Percentiles rank a stretch among this genome's conserved stretches.
Conservation (phyloP, 2,888 invertebrate species). For the Shargacucullia verbasci region DNA sequence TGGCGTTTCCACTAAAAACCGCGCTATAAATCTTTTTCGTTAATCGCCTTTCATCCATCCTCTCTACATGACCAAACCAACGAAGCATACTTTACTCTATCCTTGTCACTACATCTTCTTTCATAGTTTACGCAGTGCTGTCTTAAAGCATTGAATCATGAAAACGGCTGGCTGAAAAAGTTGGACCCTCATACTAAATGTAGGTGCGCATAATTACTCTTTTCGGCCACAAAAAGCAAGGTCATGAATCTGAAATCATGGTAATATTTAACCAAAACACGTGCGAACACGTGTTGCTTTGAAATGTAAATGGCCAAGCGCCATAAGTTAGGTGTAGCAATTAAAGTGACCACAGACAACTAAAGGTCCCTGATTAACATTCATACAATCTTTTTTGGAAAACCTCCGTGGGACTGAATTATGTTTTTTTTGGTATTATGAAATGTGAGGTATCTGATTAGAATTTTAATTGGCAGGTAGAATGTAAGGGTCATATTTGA, state of each 20-base stretch:
- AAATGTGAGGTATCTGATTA: conserved; percentile 21
- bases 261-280: conserved; percentile 32
- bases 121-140: too few species aligned
- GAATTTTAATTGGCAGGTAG: conserved; percentile 23
- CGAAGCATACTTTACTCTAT: too few species aligned
- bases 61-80: too few species aligned
- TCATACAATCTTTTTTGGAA: conserved; percentile 32
- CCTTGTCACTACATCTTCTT: too few species aligned
- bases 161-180: too few species aligned
- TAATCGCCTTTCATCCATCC: too few species aligned
- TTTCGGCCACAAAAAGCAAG: conserved; percentile 14
- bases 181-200: too few species aligned
- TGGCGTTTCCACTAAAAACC: too few species aligned
- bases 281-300: conserved; percentile 38
- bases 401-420: conserved; percentile 33
- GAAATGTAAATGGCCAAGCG: conserved; percentile 50
- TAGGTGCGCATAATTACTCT: not conserved
- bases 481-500: not conserved
- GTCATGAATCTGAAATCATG: conserved; percentile 42
- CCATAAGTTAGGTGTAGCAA: conserved; percentile 43
- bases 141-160: too few species aligned
- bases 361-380: conserved; percentile 45
- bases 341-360: conserved; percentile 46
- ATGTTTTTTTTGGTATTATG: conserved; percentile 13
- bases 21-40: too few species aligned